phyloP scores from a whole-genome alignment of 1,140 invertebrate species.

The Protaetia brevitarsis region DNA sequence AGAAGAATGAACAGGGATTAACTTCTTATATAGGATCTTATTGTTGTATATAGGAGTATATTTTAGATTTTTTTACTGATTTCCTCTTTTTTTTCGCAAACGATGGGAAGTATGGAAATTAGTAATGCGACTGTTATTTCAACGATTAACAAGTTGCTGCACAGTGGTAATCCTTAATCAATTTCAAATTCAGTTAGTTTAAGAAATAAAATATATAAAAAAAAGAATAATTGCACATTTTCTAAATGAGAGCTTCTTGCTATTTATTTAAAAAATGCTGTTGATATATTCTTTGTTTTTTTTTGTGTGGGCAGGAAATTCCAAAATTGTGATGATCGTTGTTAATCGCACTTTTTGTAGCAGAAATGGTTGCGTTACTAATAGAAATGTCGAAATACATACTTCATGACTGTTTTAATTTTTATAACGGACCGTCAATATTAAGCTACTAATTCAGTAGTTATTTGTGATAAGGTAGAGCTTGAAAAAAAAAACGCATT shows the following conservation, averaged over 20 bases:
- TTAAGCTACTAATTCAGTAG: slow-evolving; percentile 7
- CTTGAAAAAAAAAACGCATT: background rate
- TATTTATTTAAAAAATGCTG: too few species aligned
- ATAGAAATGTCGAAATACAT: background rate
- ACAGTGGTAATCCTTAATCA: too few species aligned
- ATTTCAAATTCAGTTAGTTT: too few species aligned
- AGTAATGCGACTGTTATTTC: too few species aligned
- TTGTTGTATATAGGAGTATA: background rate
- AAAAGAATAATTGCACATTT: too few species aligned
- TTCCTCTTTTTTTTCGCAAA: background rate
- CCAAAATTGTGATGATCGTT: background rate
- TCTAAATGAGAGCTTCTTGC: too few species aligned
- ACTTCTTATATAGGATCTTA: background rate
- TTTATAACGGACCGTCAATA: background rate
- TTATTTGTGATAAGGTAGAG: background rate
- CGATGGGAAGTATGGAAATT: background rate
- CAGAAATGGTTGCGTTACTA: background rate
- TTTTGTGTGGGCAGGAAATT: too few species aligned
- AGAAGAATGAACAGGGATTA: background rate
- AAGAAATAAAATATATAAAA: too few species aligned
- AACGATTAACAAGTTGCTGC: too few species aligned
- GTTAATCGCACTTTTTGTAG: background rate
- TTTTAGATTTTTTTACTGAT: background rate
- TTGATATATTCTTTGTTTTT: too few species aligned
- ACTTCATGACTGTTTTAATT: too few species aligned